Percentiles rank a stretch among this genome's conserved stretches.
phyloP scores from a whole-genome alignment of 2,113 vertebrate species.

The Otocyon megalotis region DNA sequence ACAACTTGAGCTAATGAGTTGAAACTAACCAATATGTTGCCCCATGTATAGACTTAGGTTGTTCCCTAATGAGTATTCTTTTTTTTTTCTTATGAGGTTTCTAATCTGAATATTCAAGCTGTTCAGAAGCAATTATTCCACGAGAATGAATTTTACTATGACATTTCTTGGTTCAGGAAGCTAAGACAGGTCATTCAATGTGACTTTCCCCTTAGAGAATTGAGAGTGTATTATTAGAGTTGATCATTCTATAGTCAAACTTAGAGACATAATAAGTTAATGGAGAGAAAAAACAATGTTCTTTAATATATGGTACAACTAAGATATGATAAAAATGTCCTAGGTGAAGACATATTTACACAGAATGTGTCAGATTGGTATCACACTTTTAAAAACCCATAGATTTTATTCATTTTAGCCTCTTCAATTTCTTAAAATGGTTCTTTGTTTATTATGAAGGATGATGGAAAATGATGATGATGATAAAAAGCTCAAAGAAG shows the following conservation, averaged over 20 bases:
- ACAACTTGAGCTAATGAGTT: background rate
- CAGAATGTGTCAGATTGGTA: background rate
- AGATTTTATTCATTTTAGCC: background rate
- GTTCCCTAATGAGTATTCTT: background rate
- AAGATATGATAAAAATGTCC: background rate
- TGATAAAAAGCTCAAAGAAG: slow-evolving; percentile 77
- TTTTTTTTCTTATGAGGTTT: background rate
- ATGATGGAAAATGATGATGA: slow-evolving; percentile 63
- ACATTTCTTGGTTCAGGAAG: background rate
- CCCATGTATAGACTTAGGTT: background rate
- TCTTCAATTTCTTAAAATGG: background rate
- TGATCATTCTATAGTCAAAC: background rate
- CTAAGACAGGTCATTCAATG: background rate
- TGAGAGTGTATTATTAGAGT: background rate
- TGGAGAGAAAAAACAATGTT: background rate
- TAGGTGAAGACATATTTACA: background rate
- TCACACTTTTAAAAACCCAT: background rate
- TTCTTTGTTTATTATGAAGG: slow-evolving; percentile 56
- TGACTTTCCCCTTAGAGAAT: background rate
- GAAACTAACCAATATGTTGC: background rate
- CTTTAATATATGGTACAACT: background rate
- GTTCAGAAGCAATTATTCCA: background rate
- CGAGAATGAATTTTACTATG: background rate
- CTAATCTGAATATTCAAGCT: slow-evolving; percentile 12
- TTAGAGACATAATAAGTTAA: background rate